phyloP scores from a whole-genome alignment of 2,888 invertebrate genomes.

The Ophioninae sp. region DNA sequence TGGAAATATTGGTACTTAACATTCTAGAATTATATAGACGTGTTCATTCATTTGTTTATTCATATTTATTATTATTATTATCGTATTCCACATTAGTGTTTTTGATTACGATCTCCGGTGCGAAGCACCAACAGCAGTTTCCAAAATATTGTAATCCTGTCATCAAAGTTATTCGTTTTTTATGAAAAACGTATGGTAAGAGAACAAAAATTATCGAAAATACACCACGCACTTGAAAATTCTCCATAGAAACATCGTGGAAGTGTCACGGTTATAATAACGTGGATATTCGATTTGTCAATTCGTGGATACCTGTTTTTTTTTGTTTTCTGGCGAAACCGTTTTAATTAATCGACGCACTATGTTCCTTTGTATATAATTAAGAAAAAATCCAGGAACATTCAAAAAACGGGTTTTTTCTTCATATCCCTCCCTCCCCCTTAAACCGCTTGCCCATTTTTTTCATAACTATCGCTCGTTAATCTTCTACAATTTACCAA shows the following conservation, averaged over 20 bases:
- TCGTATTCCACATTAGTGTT: too few relatives aligned
- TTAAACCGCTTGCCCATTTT: background rate
- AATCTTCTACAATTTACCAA: conserved; percentile 45
- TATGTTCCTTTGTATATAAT: conserved; percentile 6
- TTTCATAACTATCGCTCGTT: conserved; percentile 61
- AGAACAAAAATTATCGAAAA: background rate
- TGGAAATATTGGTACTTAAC: too few relatives aligned
- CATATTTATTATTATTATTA: too few relatives aligned
- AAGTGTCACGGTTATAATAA: background rate
- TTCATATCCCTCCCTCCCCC: conserved; percentile 14
- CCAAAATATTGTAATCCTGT: too few relatives aligned
- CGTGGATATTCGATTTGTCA: conserved; percentile 14
- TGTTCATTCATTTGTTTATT: too few relatives aligned
- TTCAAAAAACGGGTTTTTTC: conserved; percentile 51
- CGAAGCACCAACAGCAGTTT: too few relatives aligned
- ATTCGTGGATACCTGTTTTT: conserved; percentile 18
- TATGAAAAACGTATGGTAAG: background rate
- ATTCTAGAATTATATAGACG: too few relatives aligned
- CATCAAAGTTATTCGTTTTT: too few relatives aligned
- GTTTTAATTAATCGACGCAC: conserved; percentile 28
- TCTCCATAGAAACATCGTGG: conserved; percentile 4
- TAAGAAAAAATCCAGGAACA: conserved; percentile 30
- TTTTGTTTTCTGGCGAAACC: background rate
- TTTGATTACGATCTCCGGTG: too few relatives aligned
- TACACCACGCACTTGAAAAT: conserved; percentile 1